Evolutionary conservation across 2,113 vertebrate genomes (phyloP).

Genomic region (Oryzias celebensis): DNA sequence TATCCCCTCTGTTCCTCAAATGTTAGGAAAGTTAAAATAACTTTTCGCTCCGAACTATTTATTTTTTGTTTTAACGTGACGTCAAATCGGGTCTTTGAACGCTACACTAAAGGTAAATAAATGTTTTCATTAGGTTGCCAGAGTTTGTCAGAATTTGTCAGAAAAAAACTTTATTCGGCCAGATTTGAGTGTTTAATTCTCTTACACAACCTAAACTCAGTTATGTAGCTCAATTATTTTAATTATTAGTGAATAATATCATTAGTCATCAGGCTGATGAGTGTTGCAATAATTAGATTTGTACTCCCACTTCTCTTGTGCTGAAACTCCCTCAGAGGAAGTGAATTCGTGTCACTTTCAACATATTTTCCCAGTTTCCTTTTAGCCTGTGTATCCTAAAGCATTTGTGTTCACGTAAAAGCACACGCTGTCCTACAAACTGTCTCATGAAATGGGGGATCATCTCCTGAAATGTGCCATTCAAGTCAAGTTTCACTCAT

Average conservation of each 20-base stretch:
- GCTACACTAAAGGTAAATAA: too few relatives aligned
- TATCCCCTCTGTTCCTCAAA: conserved; percentile 16
- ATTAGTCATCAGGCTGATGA: background rate
- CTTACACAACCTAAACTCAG: background rate
- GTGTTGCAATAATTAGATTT: too few relatives aligned
- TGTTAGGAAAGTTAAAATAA: background rate
- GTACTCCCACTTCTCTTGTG: background rate
- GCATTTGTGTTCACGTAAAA: too few relatives aligned
- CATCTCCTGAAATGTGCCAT: background rate
- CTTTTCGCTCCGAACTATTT: too few relatives aligned
- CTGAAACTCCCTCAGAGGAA: background rate
- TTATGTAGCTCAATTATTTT: background rate
- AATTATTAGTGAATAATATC: background rate
- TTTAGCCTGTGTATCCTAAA: too few relatives aligned
- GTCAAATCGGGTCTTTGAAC: too few relatives aligned
- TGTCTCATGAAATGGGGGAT: too few relatives aligned
- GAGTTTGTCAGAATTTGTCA: too few relatives aligned
- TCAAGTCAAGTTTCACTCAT: background rate
- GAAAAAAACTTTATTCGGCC: accelerated
- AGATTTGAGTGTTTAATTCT: conserved; percentile 2
- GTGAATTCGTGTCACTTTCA: accelerated
- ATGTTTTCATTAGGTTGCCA: too few relatives aligned
- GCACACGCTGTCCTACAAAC: too few relatives aligned
- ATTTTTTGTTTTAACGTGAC: too few relatives aligned
- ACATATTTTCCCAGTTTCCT: too few relatives aligned